These are phyloP conservation scores for Silurus lanzhouensis DNA, from an alignment of 2,797 vertebrate genomes.

Conservation along the genomic window DNA sequence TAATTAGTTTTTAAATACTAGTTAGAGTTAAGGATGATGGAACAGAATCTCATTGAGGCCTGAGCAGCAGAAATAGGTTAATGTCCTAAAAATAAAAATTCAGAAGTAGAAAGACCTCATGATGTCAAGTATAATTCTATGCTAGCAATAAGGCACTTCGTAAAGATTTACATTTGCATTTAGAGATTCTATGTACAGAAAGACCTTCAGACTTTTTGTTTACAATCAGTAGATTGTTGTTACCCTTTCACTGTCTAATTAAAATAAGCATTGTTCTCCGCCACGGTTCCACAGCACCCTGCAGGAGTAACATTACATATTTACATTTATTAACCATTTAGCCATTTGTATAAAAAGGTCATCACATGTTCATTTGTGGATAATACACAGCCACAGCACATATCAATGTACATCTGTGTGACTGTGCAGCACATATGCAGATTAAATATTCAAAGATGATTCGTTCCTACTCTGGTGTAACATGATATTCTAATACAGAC, in stretches of 20 bases:
- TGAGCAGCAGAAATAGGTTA: conserved; percentile 49
- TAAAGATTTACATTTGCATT: too few species aligned
- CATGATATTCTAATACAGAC: conserved; percentile 69
- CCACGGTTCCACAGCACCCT: neutral
- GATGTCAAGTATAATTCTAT: neutral
- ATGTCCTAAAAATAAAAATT: conserved; percentile 19
- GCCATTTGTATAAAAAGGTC: conserved; percentile 1
- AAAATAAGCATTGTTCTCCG: neutral
- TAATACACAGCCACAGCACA: neutral
- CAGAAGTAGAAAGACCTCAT: neutral
- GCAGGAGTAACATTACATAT: conserved; percentile 27
- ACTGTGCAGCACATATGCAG: conserved; percentile 42
- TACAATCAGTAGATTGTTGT: neutral
- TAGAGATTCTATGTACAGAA: neutral
- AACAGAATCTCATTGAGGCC: conserved; percentile 36
- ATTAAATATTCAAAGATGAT: conserved; percentile 74
- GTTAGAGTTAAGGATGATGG: conserved; percentile 33
- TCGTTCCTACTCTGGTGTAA: conserved; percentile 67
- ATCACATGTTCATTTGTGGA: conserved; percentile 11
- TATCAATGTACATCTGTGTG: conserved; percentile 6
- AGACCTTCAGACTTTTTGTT: neutral
- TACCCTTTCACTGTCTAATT: neutral
- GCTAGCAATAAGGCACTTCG: neutral
- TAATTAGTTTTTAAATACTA: conserved; percentile 51
- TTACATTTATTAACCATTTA: conserved; percentile 31